A percentile compares a stretch with the other conserved stretches of the same genome.
Conservation (phyloP, 2,113 vertebrate species). For the Falcunculus frontatus region DNA sequence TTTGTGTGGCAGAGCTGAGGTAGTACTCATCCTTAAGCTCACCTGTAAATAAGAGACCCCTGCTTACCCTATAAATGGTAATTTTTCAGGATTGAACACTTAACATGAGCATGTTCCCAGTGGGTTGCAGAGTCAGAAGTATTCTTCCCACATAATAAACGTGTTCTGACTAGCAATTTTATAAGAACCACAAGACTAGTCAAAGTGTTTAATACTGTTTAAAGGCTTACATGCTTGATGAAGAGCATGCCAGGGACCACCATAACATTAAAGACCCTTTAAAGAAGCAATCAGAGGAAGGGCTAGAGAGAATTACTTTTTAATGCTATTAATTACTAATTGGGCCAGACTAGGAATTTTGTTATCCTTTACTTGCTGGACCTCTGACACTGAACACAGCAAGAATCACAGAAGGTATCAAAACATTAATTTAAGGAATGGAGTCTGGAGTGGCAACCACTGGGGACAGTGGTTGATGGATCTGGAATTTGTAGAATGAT, state of each 20-base stretch:
- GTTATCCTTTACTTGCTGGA: background rate
- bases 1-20: background rate
- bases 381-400: background rate
- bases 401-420: background rate
- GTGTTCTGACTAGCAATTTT: background rate
- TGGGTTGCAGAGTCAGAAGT: background rate
- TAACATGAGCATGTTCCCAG: background rate
- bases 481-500: background rate
- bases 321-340: background rate
- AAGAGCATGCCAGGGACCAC: background rate
- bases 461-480: background rate
- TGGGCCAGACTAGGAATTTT: background rate
- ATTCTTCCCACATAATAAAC: background rate
- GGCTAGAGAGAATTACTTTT: background rate
- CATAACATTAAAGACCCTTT: background rate
- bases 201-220: background rate
- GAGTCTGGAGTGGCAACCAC: background rate
- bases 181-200: background rate
- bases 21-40: background rate
- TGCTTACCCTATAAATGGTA: background rate
- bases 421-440: background rate
- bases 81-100: background rate
- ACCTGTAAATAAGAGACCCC: background rate
- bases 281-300: background rate
- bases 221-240: background rate